These are phyloP conservation scores for Bibio marci DNA, from an alignment of 2,888 invertebrate genomes.

Conservation along the genomic window DNA sequence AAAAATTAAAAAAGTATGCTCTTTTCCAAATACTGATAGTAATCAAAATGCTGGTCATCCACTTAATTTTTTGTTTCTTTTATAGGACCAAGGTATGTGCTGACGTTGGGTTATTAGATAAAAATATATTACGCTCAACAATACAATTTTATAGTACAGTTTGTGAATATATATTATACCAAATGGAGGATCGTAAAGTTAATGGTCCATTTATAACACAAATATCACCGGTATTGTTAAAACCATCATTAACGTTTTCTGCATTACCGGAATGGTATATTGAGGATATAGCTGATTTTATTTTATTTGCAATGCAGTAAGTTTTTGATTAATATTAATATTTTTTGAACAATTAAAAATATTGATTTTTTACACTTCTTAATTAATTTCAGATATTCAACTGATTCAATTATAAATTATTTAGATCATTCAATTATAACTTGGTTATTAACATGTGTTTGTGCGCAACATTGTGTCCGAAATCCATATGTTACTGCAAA, in stretches of 20 bases:
- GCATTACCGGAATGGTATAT: slow-evolving; percentile 95
- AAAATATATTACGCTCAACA: slow-evolving; percentile 60
- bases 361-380: not conserved
- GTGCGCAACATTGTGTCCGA: slow-evolving; percentile 76
- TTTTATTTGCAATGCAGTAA: slow-evolving; percentile 84
- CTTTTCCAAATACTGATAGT: too few relatives aligned
- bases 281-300: slow-evolving; percentile 92
- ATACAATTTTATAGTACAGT: slow-evolving; percentile 77
- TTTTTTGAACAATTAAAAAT: slow-evolving; percentile 3
- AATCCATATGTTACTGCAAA: slow-evolving; percentile 97
- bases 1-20: slow-evolving; percentile 45
- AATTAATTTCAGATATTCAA: not conserved
- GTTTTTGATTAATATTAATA: slow-evolving; percentile 23
- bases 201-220: slow-evolving; percentile 31
- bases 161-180: slow-evolving; percentile 55
- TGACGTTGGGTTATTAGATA: slow-evolving; percentile 78
- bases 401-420: too few relatives aligned
- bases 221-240: slow-evolving; percentile 38
- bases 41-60: too few relatives aligned
- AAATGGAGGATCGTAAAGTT: slow-evolving; percentile 39
- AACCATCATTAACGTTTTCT: slow-evolving; percentile 58
- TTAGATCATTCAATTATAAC: slow-evolving; percentile 72
- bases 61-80: not conserved
- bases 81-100: slow-evolving; percentile 75
- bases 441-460: slow-evolving; percentile 78